Conservation (phyloP, 53 echinoderm and acorn worm genomes). For the Glandiceps talaboti region DNA sequence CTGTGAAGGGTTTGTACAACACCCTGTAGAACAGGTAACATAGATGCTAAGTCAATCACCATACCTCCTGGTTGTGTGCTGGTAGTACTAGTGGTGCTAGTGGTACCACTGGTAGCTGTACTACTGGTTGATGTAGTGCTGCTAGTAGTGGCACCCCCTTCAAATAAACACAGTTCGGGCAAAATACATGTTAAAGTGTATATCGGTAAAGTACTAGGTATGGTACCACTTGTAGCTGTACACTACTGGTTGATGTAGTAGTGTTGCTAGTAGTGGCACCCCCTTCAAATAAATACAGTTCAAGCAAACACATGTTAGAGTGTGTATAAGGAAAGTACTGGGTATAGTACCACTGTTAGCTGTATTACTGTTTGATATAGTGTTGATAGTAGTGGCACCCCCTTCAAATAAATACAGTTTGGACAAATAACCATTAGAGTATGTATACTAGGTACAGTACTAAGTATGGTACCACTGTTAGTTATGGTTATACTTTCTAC, state of each 20-base stretch:
- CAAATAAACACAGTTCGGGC: no score
- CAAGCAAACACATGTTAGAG: no score
- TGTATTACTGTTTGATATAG: not conserved
- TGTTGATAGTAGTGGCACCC: not conserved
- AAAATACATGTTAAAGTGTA: no score
- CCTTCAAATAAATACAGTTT: no score
- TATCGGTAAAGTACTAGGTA: no score
- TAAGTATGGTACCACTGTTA: not conserved
- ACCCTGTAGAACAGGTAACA: not conserved
- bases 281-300: no score
- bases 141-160: not conserved
- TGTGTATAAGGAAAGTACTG: no score
- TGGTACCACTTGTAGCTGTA: not conserved
- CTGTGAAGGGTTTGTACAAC: not conserved
- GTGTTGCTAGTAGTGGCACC: not conserved
- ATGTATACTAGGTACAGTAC: no score
- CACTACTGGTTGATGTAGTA: not conserved
- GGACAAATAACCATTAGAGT: no score
- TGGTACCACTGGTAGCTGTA: not conserved
- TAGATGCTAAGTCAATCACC: not conserved
- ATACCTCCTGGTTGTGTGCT: constrained; percentile 10
- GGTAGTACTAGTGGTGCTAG: constrained; percentile 1
- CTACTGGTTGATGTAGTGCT: not conserved
- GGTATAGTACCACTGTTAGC: not conserved
- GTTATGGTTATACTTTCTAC: not conserved